These are phyloP conservation scores for Megaceryle alcyon DNA, from an alignment of 2,797 vertebrate genomes.

Conservation along the genomic window DNA sequence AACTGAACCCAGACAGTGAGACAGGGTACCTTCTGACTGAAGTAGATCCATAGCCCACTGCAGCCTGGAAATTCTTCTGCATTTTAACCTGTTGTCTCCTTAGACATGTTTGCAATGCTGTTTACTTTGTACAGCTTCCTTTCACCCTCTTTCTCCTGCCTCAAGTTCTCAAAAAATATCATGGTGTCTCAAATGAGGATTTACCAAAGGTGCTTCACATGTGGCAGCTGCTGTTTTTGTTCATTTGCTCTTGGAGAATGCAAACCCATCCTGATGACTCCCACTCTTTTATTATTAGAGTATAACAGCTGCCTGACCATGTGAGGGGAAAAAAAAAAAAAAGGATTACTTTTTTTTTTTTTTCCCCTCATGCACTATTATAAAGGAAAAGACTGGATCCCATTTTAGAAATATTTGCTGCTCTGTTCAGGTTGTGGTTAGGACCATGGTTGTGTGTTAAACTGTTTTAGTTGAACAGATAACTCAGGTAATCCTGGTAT, in stretches of 20 bases:
- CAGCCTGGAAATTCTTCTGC: not conserved
- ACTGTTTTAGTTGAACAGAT: not conserved
- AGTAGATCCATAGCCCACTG: not conserved
- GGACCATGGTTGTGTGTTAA: not conserved
- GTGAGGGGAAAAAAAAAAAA: not conserved
- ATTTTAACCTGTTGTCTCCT: not conserved
- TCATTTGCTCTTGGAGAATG: not conserved
- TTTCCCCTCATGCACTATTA: not conserved
- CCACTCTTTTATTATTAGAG: not conserved
- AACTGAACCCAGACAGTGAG: not conserved
- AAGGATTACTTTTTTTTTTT: not conserved
- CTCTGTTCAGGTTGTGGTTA: not conserved
- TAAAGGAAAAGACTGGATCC: not conserved
- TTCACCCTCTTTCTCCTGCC: not conserved
- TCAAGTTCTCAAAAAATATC: not conserved
- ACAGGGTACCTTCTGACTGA: not conserved
- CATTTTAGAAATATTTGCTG: not conserved
- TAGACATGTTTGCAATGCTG: not conserved
- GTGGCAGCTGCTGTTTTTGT: not conserved
- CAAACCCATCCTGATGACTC: not conserved
- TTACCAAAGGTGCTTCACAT: not conserved
- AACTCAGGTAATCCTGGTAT: not conserved
- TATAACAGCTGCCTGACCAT: not conserved
- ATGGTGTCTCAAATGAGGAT: accelerated
- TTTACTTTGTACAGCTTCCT: not conserved